Evolutionary conservation across 2,113 vertebrate genomes (phyloP).

Genomic region (Steatornis caripensis): DNA sequence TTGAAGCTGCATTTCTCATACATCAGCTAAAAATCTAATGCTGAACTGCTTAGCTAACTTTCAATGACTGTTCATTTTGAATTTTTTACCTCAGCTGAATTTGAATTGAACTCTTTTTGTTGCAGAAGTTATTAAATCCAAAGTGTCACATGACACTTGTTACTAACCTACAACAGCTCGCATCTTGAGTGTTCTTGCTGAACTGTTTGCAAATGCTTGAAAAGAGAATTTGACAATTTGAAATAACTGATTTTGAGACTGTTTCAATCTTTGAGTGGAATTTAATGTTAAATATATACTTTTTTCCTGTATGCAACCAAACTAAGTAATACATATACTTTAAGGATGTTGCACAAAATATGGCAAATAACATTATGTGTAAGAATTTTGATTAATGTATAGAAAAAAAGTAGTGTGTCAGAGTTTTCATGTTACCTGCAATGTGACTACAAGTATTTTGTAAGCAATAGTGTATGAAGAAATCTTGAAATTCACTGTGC

Average conservation of each 20-base stretch:
- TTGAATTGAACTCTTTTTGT: background rate
- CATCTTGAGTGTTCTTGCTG: background rate
- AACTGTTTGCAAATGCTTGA: background rate
- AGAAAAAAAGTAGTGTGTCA: background rate
- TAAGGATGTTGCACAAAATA: background rate
- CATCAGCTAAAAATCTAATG: background rate
- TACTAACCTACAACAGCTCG: background rate
- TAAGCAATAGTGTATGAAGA: background rate
- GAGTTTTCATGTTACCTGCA: background rate
- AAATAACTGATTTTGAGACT: background rate
- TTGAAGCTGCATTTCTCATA: background rate
- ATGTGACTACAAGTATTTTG: background rate
- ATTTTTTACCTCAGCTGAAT: background rate
- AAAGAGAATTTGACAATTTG: background rate
- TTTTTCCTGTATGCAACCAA: background rate
- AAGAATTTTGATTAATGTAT: background rate
- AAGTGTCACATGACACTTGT: background rate
- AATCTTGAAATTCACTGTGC: background rate
- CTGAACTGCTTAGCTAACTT: background rate
- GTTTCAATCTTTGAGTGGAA: background rate
- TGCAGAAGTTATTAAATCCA: background rate
- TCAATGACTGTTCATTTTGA: background rate
- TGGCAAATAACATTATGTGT: fast-evolving
- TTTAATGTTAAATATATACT: background rate
- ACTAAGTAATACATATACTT: background rate